A percentile compares a stretch with the other conserved stretches of the same genome.
Evolutionary conservation across 2,888 invertebrate species (phyloP).

Genomic region (Epirrhoe tristata): DNA sequence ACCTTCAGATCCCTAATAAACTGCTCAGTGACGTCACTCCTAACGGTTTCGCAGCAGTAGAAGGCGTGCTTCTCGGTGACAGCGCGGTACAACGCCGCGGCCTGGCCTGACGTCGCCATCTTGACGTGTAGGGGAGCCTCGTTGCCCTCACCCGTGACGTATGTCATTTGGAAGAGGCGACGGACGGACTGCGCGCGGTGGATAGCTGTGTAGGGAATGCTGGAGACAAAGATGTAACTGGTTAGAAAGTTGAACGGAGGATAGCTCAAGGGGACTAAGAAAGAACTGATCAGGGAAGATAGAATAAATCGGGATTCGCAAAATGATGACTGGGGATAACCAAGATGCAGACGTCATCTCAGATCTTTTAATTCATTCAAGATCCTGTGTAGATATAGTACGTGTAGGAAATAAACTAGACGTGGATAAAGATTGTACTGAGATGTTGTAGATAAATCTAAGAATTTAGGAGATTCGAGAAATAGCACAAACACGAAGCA

Average conservation of each 20-base stretch:
- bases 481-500: not conserved
- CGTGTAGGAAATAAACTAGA: too few relatives aligned
- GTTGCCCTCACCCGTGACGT: slow-evolving; percentile 88
- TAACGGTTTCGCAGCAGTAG: slow-evolving; percentile 96
- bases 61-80: slow-evolving; percentile 97
- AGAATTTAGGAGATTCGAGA: not conserved
- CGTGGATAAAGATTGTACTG: too few relatives aligned
- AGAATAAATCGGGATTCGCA: too few relatives aligned
- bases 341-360: too few relatives aligned
- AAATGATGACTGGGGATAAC: too few relatives aligned
- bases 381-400: too few relatives aligned
- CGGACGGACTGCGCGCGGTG: slow-evolving; percentile 91
- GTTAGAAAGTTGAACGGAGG: too few relatives aligned
- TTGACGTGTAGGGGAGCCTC: slow-evolving; percentile 91
- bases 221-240: slow-evolving; percentile 61
- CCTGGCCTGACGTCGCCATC: slow-evolving; percentile 92
- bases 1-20: slow-evolving; percentile 95
- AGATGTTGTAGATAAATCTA: too few relatives aligned
- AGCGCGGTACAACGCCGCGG: slow-evolving; percentile 93
- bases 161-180: slow-evolving; percentile 90
- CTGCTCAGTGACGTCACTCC: slow-evolving; percentile 94
- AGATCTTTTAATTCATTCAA: too few relatives aligned
- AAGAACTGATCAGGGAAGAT: not conserved
- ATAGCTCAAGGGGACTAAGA: not conserved
- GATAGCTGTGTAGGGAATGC: slow-evolving; percentile 93